Evolutionary conservation across 1,140 invertebrate genomes (phyloP).

Genomic region (Anoplophora glabripennis): DNA sequence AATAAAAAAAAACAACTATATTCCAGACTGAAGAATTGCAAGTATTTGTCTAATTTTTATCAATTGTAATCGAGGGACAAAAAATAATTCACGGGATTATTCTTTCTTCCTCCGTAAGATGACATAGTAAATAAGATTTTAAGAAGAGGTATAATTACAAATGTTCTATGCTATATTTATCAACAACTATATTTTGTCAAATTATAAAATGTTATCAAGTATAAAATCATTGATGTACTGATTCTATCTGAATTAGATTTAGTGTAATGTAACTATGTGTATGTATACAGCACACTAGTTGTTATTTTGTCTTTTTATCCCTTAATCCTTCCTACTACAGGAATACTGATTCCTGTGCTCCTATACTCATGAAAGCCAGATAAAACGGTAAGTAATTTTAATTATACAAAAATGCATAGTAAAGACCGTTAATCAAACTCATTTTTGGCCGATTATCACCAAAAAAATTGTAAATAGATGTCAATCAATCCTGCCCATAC

Average conservation of each 20-base stretch:
- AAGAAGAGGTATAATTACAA: constrained; percentile 39
- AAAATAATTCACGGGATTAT: too few species aligned
- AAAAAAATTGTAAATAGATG: too few species aligned
- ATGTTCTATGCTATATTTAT: constrained; percentile 43
- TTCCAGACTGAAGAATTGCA: constrained; percentile 14
- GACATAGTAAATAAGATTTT: constrained; percentile 24
- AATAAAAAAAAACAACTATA: constrained; percentile 12
- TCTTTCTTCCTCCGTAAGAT: not conserved
- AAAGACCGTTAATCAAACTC: too few species aligned
- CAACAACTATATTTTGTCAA: constrained; percentile 45
- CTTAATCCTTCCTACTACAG: not conserved
- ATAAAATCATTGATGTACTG: constrained; percentile 43
- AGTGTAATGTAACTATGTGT: constrained; percentile 42
- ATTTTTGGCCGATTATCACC: too few species aligned
- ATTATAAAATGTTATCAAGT: constrained; percentile 37
- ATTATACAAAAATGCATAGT: too few species aligned
- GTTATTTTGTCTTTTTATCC: constrained; percentile 35
- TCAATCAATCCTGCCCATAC: too few species aligned
- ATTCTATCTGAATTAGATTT: constrained; percentile 43
- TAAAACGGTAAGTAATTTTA: not conserved
- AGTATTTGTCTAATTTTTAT: constrained; percentile 7
- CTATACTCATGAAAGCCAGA: not conserved
- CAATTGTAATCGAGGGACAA: not conserved
- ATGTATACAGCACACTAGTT: constrained; percentile 43
- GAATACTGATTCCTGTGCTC: not conserved